phyloP scores from a whole-genome alignment of 2,113 vertebrate genomes.

The Marmota flaviventris region DNA sequence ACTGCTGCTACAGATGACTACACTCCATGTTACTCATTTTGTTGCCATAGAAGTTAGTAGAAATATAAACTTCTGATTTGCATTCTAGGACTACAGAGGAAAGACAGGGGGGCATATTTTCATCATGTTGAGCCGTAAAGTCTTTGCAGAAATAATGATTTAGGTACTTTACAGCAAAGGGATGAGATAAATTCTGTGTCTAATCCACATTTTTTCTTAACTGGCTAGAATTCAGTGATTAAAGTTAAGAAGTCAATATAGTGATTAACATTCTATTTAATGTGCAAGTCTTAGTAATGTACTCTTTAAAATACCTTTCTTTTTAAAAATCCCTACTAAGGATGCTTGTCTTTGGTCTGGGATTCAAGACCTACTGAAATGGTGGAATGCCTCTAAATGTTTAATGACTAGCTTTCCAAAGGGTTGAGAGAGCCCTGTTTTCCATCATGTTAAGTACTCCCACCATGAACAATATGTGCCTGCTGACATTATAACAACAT shows the following conservation, averaged over 20 bases:
- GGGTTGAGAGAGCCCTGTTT: not conserved
- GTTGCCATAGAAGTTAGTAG: slow-evolving; percentile 43
- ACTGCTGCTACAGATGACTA: not conserved
- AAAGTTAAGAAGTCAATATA: slow-evolving; percentile 55
- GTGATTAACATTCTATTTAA: slow-evolving; percentile 64
- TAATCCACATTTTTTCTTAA: slow-evolving; percentile 57
- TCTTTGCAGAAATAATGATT: slow-evolving; percentile 54
- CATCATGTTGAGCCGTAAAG: slow-evolving; percentile 46
- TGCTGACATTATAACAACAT: not conserved
- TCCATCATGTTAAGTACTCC: not conserved
- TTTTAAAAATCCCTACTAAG: not conserved
- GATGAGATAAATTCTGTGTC: slow-evolving; percentile 45
- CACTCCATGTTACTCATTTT: not conserved
- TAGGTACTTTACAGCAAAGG: slow-evolving; percentile 55
- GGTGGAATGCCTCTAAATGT: not conserved
- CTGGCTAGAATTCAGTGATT: slow-evolving; percentile 59
- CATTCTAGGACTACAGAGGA: not conserved
- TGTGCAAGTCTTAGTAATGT: slow-evolving; percentile 29
- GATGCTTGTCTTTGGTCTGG: not conserved
- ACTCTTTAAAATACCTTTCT: slow-evolving; percentile 49
- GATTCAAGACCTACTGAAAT: not conserved
- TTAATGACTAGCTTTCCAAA: not conserved
- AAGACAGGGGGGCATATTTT: not conserved
- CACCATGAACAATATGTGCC: not conserved
- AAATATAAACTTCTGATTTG: slow-evolving; percentile 18